These are phyloP conservation scores for Campoletis raptor DNA, from an alignment of 2,888 invertebrate species.

Conservation along the genomic window DNA sequence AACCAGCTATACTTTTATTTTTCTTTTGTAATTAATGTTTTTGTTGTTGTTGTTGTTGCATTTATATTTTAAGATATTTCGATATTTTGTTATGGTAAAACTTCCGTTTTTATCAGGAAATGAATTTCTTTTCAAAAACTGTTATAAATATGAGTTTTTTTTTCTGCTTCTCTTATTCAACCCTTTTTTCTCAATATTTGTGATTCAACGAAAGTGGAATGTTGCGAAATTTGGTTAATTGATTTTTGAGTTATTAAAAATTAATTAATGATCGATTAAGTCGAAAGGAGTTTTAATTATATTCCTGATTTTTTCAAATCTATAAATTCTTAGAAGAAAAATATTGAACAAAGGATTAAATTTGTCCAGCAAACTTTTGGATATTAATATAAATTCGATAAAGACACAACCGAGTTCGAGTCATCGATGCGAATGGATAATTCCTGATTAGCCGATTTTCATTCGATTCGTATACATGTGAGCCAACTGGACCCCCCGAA, in stretches of 20 bases:
- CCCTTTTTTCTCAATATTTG: not conserved
- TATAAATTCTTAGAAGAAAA: not conserved
- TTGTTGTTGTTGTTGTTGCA: not conserved
- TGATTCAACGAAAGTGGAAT: too few species aligned
- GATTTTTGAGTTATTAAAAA: not conserved
- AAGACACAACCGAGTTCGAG: conserved; percentile 18
- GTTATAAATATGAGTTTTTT: not conserved
- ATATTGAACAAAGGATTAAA: not conserved
- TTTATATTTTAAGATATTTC: not conserved
- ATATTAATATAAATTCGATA: conserved; percentile 40
- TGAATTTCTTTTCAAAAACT: too few species aligned
- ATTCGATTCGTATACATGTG: conserved; percentile 73
- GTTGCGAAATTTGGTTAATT: too few species aligned
- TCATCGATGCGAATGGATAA: conserved; percentile 53
- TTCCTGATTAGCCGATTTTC: conserved; percentile 70
- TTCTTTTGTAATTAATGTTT: not conserved
- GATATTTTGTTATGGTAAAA: not conserved
- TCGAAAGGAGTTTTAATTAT: not conserved
- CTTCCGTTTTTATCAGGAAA: too few species aligned
- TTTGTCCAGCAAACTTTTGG: not conserved
- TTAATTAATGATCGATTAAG: not conserved
- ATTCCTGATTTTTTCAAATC: not conserved
- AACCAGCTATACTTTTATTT: not conserved
- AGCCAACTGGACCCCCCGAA: conserved; percentile 74
- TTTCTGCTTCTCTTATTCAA: not conserved